Evolutionary conservation across 2,113 vertebrate species (phyloP).

Genomic region (Ahaetulla prasina): DNA sequence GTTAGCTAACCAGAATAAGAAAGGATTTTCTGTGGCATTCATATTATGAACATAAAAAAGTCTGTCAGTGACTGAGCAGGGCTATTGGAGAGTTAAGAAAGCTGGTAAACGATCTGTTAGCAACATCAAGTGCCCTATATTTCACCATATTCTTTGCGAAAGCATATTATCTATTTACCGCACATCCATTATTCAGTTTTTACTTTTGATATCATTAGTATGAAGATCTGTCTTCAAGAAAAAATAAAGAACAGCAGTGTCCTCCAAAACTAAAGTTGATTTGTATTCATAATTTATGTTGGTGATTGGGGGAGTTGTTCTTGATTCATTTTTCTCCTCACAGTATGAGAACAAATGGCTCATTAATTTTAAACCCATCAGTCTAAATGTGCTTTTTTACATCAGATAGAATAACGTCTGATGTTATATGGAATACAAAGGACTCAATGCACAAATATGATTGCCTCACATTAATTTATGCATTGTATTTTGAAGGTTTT

Average conservation of each 20-base stretch:
- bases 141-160: not conserved
- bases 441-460: slow-evolving; percentile 34
- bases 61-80: not conserved
- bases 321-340: slow-evolving; percentile 41
- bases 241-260: slow-evolving; percentile 8
- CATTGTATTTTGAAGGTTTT: slow-evolving; percentile 36
- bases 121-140: not conserved
- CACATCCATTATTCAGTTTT: not conserved
- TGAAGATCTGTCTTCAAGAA: slow-evolving; percentile 19
- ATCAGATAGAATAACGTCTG: slow-evolving; percentile 51
- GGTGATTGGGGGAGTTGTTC: slow-evolving; percentile 25
- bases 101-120: not conserved
- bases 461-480: slow-evolving; percentile 20
- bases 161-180: not conserved
- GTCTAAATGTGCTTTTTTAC: slow-evolving; percentile 33
- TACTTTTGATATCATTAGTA: slow-evolving; percentile 1
- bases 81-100: not conserved
- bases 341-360: slow-evolving; percentile 42
- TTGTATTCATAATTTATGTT: slow-evolving; percentile 47
- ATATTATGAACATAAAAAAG: not conserved
- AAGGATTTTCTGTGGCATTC: not conserved
- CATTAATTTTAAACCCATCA: slow-evolving; percentile 56
- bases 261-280: slow-evolving; percentile 46
- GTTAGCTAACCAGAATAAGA: not conserved
- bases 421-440: slow-evolving; percentile 38